Conservation (phyloP, 2,888 invertebrate species). For the Cylloceria caligata region DNA sequence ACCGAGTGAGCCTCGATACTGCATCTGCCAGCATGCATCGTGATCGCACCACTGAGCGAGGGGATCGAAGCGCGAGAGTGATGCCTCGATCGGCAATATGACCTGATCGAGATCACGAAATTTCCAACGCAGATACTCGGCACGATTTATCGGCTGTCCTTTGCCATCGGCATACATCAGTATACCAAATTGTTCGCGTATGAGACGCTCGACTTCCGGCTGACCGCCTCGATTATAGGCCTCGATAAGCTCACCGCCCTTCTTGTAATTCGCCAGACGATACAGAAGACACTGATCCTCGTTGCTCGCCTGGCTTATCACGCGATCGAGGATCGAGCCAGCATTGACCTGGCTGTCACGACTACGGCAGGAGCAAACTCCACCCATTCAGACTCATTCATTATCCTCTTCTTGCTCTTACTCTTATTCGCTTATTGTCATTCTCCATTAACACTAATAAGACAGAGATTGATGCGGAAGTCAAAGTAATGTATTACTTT, state of each 20-base stretch:
- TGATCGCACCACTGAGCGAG: slow-evolving; percentile 95
- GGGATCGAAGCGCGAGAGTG: slow-evolving; percentile 93
- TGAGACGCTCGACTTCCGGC: slow-evolving; percentile 92
- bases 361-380: slow-evolving; percentile 82
- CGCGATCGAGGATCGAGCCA: slow-evolving; percentile 94
- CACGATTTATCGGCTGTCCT: slow-evolving; percentile 93
- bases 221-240: slow-evolving; percentile 94
- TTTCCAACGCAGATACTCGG: slow-evolving; percentile 96
- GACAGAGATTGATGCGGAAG: neutral
- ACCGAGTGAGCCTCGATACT: slow-evolving; percentile 96
- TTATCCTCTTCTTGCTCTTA: slow-evolving; percentile 45
- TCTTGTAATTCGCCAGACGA: slow-evolving; percentile 95
- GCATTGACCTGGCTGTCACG: slow-evolving; percentile 84
- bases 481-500: neutral
- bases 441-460: slow-evolving; percentile 4
- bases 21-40: slow-evolving; percentile 99
- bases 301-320: slow-evolving; percentile 94
- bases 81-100: slow-evolving; percentile 94
- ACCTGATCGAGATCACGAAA: slow-evolving; percentile 93
- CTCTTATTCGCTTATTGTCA: slow-evolving; percentile 8
- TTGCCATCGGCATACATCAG: slow-evolving; percentile 95
- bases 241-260: slow-evolving; percentile 95
- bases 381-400: slow-evolving; percentile 82
- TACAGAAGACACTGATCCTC: slow-evolving; percentile 95
- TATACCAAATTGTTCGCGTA: slow-evolving; percentile 93